phyloP scores from a whole-genome alignment of 2,888 invertebrate genomes.

The Fragum whitleyi region DNA sequence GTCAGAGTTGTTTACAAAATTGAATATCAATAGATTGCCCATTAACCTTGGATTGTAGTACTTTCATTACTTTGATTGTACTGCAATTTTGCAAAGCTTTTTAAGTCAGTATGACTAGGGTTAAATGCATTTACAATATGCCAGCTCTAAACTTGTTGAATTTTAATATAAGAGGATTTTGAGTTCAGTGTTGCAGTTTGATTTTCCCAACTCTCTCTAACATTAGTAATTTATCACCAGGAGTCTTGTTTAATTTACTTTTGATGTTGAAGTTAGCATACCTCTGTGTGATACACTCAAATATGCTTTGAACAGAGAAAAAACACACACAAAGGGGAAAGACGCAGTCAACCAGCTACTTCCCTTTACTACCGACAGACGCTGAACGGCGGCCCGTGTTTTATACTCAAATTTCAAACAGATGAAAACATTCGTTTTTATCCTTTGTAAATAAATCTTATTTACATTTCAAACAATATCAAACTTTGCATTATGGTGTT shows the following conservation, averaged over 20 bases:
- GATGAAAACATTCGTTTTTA: background rate
- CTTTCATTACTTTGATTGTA: no score
- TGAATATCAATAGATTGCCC: no score
- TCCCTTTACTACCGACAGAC: background rate
- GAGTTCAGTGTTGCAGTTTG: no score
- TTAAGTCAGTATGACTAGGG: no score
- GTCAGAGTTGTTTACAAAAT: no score
- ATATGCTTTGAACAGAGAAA: conserved; percentile 59
- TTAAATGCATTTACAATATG: no score
- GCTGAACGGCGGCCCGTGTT: background rate
- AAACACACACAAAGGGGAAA: conserved; percentile 27
- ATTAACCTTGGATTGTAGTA: no score
- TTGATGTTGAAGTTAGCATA: conserved; percentile 57
- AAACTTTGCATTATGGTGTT: background rate
- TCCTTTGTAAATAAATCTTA: background rate
- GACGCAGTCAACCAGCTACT: conserved; percentile 43
- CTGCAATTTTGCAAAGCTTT: no score
- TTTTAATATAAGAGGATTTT: no score
- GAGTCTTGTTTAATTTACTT: conserved; percentile 53
- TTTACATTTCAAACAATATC: conserved; percentile 2
- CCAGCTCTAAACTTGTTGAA: no score
- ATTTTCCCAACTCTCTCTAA: background rate
- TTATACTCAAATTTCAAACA: background rate
- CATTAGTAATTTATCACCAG: conserved; percentile 53
- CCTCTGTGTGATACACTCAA: conserved; percentile 43